Percentiles rank a stretch among this genome's conserved stretches.
Evolutionary conservation across 2,888 invertebrate genomes (phyloP).

Genomic region (Drosophila demipolita): DNA sequence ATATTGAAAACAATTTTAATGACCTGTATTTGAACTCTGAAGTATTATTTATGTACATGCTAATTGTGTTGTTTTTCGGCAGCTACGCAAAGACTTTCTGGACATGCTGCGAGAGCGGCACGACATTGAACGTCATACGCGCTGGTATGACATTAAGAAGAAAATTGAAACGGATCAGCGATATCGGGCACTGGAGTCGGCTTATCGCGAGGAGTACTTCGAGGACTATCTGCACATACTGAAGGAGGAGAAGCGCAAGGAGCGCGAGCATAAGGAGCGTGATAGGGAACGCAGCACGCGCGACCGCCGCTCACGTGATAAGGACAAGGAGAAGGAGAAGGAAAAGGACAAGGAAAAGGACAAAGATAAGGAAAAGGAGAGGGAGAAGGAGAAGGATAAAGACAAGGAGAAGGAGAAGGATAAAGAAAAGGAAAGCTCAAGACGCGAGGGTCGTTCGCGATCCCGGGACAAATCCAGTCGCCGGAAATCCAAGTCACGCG

Average conservation of each 20-base stretch:
- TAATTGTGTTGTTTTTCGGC: conserved; percentile 45
- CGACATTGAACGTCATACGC: conserved; percentile 94
- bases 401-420: conserved; percentile 46
- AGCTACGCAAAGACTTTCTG: conserved; percentile 95
- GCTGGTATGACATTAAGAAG: conserved; percentile 98
- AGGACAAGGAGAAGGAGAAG: conserved; percentile 65
- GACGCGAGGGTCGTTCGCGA: conserved; percentile 86
- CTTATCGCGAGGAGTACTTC: conserved; percentile 97
- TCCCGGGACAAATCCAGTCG: conserved; percentile 88
- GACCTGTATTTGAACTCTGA: neutral
- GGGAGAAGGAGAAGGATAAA: conserved; percentile 54
- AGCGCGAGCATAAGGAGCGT: conserved; percentile 73
- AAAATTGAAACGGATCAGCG: conserved; percentile 94
- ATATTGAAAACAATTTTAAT: neutral
- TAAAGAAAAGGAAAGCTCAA: conserved; percentile 63
- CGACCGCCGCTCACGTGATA: conserved; percentile 74
- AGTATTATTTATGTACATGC: neutral
- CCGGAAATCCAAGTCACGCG: conserved; percentile 87
- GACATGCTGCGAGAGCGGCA: conserved; percentile 94
- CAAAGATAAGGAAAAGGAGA: conserved; percentile 63
- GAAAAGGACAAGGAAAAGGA: conserved; percentile 57
- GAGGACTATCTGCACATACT: conserved; percentile 94
- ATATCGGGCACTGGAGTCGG: conserved; percentile 96
- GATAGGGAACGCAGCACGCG: conserved; percentile 82
- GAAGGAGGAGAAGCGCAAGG: conserved; percentile 91